Base-by-base conservation (phyloP, 2,797 vertebrate species). In the Epinephelus malabaricus region DNA sequence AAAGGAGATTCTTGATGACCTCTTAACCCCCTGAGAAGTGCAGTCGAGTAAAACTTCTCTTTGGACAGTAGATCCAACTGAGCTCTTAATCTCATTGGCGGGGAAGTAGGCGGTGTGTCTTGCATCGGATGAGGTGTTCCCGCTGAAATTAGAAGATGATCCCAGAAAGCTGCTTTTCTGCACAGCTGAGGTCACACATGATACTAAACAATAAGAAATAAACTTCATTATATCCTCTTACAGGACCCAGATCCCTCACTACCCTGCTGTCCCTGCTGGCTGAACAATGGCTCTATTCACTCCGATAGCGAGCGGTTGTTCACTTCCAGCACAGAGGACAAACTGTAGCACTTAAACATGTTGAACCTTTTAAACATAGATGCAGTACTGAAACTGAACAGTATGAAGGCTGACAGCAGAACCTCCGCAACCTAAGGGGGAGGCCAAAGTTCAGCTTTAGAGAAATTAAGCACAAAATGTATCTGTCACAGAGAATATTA, bases 1-100 rank as follows among this genome's bases (percentile, higher is more conserved):
- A 62, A 86, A 83, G 61, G 82, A 89, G 92, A 92, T 92, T 89
- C 79, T 60, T 73, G 73, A 73, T 68, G 56, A 85, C 84, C 78
- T 45, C 79, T 79, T 9, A 69, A 47, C 65, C 65, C 76, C 61
- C 61, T 18, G 69, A 83, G 67, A 75, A 30, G 68, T 50, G 63
- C 83, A 77, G 73, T 64, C 14, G 14, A 76, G 68, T 19, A 73
- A 81, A 76, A 73, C 71, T 69, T 65, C 40, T 74, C 59, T 70
- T 81, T 81, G 77, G 82, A 83, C 71, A 56, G 8, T 18, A 46
- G 72, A 85, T 84, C 2, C 68, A 55, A 23, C 46, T 62, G 63
- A 88, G 81, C 72, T 78, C 62, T 84, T 84, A 68, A 69, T 79
- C 77, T 85, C 73, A 63, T 53, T 76, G 79, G 65, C 45, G 23